Base-by-base conservation (phyloP, 2,113 vertebrate species). In the Cervus canadensis region DNA sequence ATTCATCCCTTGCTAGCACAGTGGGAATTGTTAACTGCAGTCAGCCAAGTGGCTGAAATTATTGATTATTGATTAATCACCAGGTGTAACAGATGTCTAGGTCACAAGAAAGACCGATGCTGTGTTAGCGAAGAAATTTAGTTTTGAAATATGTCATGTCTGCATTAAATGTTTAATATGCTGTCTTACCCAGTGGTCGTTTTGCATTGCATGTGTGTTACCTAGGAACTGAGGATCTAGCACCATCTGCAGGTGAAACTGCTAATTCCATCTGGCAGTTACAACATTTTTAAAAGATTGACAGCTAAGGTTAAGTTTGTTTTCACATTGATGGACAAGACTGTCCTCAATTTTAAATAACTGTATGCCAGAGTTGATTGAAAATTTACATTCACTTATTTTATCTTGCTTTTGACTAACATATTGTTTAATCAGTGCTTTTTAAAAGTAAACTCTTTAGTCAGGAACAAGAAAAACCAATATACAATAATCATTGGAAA, bases 221-320 rank as follows among this genome's bases (percentile, higher is more conserved):
- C 26, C 48, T 82, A 23, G 60, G 79, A 96, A 85, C 59, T 96
- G 84, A 96, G 87, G 25, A 93, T 90, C 33, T 93, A 82, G 95
- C 97, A 88, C 97, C 97, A 97, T 57, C 97, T 98, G 59, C 95
- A 90, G 97, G 86, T 62, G 89, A 50, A 86, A 62, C 17, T 76
- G 64, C 40, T 95, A 28, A 97, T 83, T 96, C 92, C 85, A 71
- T 36, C 7, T 59, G 28, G 13, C 4, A 16, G 4, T 74, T 30
- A 26, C 30, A 84, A 83, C 25, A 56, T 85, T 95, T 97, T 56
- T 9, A 57, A 71, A 89, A 87, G 26, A 10, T 40, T 95, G 86
- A 84, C 48, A 79, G 43, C 26, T 67, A 64, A 92, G 13, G 23
- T 62, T 74, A 59, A 94, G 62, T 86, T 36, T 13, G 6, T n/a